Evolutionary conservation across 2,888 invertebrate genomes (phyloP).

Genomic region (Caenorhabditis parvicauda): DNA sequence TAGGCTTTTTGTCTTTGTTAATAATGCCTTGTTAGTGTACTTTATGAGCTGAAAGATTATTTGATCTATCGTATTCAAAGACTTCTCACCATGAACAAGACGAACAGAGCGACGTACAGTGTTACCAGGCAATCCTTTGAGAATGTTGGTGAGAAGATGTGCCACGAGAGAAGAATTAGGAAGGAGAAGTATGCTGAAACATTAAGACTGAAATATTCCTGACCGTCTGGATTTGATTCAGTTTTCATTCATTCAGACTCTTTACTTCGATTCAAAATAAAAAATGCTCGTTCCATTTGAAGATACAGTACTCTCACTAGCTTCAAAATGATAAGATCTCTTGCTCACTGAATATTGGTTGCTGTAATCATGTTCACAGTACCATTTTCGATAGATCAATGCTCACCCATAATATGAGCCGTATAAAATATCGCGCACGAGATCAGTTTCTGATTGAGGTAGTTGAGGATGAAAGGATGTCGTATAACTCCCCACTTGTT

Average conservation of each 20-base stretch:
- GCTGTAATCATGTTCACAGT: not conserved
- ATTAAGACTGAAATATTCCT: not conserved
- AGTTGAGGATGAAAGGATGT: constrained; percentile 57
- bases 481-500: constrained; percentile 53
- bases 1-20: not conserved
- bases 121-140: constrained; percentile 46
- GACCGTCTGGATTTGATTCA: no score
- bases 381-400: not conserved
- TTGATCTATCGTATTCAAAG: not conserved
- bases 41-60: constrained; percentile 47
- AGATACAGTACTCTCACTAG: not conserved
- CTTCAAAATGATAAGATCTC: not conserved
- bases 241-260: no score
- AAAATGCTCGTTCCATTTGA: not conserved
- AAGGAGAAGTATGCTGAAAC: constrained; percentile 50
- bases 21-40: constrained; percentile 47
- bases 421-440: constrained; percentile 52
- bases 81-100: constrained; percentile 47
- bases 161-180: constrained; percentile 57
- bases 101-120: constrained; percentile 42
- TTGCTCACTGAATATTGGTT: no score
- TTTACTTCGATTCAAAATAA: no score
- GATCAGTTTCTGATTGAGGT: constrained; percentile 44
- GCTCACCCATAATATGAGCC: constrained; percentile 32
- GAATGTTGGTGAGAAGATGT: constrained; percentile 42